These are phyloP conservation scores for Sebastes cheni DNA, from an alignment of 2,797 vertebrate species.

Conservation along the genomic window DNA sequence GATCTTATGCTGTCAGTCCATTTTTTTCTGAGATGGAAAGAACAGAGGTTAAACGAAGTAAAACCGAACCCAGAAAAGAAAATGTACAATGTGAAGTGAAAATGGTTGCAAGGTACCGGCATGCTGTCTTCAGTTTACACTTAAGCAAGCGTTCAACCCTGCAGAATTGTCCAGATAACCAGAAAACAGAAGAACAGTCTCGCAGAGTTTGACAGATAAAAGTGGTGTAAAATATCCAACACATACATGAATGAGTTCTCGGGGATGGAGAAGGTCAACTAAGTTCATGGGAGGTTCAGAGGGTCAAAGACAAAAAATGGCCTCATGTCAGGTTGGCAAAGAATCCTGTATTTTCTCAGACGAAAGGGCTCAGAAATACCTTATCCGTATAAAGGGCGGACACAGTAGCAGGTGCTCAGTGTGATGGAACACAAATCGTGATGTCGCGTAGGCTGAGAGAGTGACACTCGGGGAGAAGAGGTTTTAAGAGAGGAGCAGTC, in stretches of 20 bases:
- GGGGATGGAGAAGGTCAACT: slow-evolving; percentile 73
- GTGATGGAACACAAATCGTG: slow-evolving; percentile 61
- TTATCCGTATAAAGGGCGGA: slow-evolving; percentile 73
- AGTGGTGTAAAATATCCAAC: slow-evolving; percentile 71
- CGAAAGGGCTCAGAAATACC: slow-evolving; percentile 70
- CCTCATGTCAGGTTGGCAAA: slow-evolving; percentile 72
- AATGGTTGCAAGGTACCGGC: slow-evolving; percentile 70
- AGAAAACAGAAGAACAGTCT: slow-evolving; percentile 68
- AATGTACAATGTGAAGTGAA: slow-evolving; percentile 56
- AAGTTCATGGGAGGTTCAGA: slow-evolving; percentile 80
- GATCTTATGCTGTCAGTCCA: slow-evolving; percentile 84
- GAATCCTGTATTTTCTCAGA: slow-evolving; percentile 70
- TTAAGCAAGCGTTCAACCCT: slow-evolving; percentile 66
- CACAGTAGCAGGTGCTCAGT: slow-evolving; percentile 66
- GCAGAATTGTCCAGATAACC: slow-evolving; percentile 67
- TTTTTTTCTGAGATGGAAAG: slow-evolving; percentile 75
- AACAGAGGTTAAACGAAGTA: slow-evolving; percentile 63
- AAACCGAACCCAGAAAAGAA: slow-evolving; percentile 57
- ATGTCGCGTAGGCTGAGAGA: slow-evolving; percentile 59
- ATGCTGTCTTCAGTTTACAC: slow-evolving; percentile 73
- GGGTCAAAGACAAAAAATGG: slow-evolving; percentile 75
- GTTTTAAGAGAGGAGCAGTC: slow-evolving; percentile 70
- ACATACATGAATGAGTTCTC: slow-evolving; percentile 78
- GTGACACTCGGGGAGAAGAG: slow-evolving; percentile 70
- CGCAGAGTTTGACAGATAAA: slow-evolving; percentile 63